Evolutionary conservation across 2,888 invertebrate genomes (phyloP).

Genomic region (Erpobdella octoculata): DNA sequence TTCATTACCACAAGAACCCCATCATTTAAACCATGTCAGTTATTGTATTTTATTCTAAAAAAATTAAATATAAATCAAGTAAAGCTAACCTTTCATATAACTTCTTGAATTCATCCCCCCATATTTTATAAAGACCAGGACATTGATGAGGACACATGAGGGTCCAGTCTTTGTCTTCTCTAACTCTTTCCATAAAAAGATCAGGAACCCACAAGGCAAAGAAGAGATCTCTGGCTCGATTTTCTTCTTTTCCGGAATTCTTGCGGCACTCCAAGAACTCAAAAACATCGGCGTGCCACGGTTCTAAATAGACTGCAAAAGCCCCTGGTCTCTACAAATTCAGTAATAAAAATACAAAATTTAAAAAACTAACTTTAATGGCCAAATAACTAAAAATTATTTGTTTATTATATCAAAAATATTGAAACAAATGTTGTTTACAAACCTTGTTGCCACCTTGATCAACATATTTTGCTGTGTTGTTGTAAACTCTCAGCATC

Average conservation of each 20-base stretch:
- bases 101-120: slow-evolving; percentile 87
- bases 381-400: not conserved
- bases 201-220: slow-evolving; percentile 97
- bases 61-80: not conserved
- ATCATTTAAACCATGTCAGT: not conserved
- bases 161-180: slow-evolving; percentile 76
- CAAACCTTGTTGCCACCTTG: slow-evolving; percentile 81
- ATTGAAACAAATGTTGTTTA: not conserved
- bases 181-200: slow-evolving; percentile 79
- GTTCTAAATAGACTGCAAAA: slow-evolving; percentile 93
- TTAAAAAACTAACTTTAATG: not conserved
- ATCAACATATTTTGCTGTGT: slow-evolving; percentile 87
- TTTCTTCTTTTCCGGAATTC: slow-evolving; percentile 83
- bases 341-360: not conserved
- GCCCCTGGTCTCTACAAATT: slow-evolving; percentile 73
- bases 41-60: not conserved
- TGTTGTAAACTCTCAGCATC: slow-evolving; percentile 83
- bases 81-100: slow-evolving; percentile 65
- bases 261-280: slow-evolving; percentile 88
- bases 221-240: slow-evolving; percentile 86
- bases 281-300: slow-evolving; percentile 96
- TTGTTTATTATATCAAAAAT: not conserved
- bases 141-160: slow-evolving; percentile 92
- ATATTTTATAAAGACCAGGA: slow-evolving; percentile 80
- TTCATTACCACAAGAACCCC: too few relatives aligned